A percentile compares a stretch with the other conserved stretches of the same genome.
Evolutionary conservation across 1,140 invertebrate genomes (phyloP).

Genomic region (Macrostomum lignano): DNA sequence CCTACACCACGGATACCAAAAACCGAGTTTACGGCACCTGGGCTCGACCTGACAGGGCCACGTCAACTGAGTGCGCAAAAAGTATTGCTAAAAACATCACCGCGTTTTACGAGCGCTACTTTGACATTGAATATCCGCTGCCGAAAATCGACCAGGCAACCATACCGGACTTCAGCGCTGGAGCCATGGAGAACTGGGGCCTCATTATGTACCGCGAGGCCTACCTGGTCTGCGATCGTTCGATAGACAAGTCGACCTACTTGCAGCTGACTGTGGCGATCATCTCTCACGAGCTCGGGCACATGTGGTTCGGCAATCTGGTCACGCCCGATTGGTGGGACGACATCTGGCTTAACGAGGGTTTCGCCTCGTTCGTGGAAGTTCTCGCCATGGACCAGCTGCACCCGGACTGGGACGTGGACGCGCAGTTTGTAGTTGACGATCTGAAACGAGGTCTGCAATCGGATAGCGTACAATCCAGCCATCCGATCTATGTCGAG

Average conservation of each 20-base stretch:
- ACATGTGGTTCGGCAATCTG: conserved; percentile 61
- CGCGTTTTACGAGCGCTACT: conserved; percentile 24
- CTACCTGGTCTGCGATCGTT: neutral
- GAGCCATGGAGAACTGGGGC: no score
- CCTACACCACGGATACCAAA: no score
- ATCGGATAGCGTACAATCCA: conserved; percentile 51
- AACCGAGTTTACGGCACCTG: no score
- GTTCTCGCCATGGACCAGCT: conserved; percentile 34
- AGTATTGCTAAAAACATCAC: conserved; percentile 14
- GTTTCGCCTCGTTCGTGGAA: conserved; percentile 51
- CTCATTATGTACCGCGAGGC: no score
- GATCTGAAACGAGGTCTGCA: conserved; percentile 52
- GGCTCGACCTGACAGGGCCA: conserved; percentile 12
- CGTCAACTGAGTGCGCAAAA: conserved; percentile 15
- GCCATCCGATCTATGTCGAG: conserved; percentile 63
- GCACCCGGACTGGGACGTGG: conserved; percentile 46
- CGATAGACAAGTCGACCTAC: no score
- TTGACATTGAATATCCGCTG: conserved; percentile 15
- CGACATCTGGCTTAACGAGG: conserved; percentile 61
- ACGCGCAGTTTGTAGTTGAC: conserved; percentile 44
- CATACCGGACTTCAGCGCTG: conserved; percentile 8
- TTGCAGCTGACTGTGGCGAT: no score
- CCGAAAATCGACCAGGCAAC: no score
- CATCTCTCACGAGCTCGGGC: no score
- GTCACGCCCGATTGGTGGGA: conserved; percentile 61